A percentile compares a stretch with the other conserved stretches of the same genome.
phyloP scores from a whole-genome alignment of 2,113 vertebrate genomes.

The Leucosticte australis region DNA sequence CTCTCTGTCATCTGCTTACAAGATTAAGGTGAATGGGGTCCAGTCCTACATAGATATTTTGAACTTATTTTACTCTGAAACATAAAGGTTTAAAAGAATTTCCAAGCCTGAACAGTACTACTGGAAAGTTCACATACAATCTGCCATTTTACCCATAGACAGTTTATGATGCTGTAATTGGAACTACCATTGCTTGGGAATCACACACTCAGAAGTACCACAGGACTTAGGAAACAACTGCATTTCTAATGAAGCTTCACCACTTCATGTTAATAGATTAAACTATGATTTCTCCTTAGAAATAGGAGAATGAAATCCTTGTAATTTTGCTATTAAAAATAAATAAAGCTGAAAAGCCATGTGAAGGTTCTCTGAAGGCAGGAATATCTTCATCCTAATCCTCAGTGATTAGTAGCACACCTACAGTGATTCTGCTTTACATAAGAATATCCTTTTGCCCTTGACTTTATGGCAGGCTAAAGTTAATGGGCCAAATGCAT shows the following conservation, averaged over 20 bases:
- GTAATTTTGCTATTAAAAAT: not conserved
- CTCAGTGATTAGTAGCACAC: constrained; percentile 29
- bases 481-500: constrained; percentile 65
- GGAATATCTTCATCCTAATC: constrained; percentile 46
- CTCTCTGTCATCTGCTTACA: not conserved
- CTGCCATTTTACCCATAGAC: not conserved
- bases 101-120: not conserved
- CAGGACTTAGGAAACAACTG: constrained; percentile 47
- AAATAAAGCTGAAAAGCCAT: not conserved
- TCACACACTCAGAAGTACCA: constrained; percentile 29
- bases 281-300: constrained; percentile 5
- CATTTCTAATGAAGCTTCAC: constrained; percentile 42
- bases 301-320: not conserved
- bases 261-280: not conserved
- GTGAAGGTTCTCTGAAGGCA: not conserved
- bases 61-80: constrained; percentile 18
- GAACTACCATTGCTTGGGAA: constrained; percentile 39
- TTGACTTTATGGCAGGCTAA: constrained; percentile 61
- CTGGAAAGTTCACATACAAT: not conserved
- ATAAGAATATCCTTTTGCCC: constrained; percentile 53
- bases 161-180: constrained; percentile 38
- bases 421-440: constrained; percentile 47
- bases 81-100: not conserved
- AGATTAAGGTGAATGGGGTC: not conserved
- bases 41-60: not conserved